Evolutionary conservation across 2,113 vertebrate species (phyloP), one percentile per base, ranked within the genome.

Genomic region (Tringa solitaria): DNA sequence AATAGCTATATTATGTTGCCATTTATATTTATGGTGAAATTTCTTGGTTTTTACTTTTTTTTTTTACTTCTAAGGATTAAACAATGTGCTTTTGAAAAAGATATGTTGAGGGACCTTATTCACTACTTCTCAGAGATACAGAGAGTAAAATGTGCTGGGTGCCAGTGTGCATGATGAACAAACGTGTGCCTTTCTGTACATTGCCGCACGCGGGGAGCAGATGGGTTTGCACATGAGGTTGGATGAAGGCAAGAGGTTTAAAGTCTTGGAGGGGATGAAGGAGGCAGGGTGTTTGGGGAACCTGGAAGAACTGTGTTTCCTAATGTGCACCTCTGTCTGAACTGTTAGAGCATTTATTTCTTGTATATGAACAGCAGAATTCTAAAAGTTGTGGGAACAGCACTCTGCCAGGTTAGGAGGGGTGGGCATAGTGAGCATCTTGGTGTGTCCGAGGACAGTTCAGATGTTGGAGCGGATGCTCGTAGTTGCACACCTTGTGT

Each of bases 401-500:
- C 30, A 77, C 51, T 33, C 39, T 53, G 43, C 32, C 33, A 32
- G 30, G 6, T 33, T 4, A 32, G 28, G 53, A 64, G 7, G 30
- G 14, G 24, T 79, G 53, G 35, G 22, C 24, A 14, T 22, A 15
- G 6, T 9, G 6, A 48, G 14, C 7, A 10, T 59, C 60, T 56
- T 19, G 20, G 14, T 14, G 22, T 27, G 13, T 61, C 30, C 22
- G 21, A 30, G 24, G 39, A 5, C 61, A 8, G 13, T 14, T 73
- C 5, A 8, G 53, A 3, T 41, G 35, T 8, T 35, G 57, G 43
- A 27, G 16, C 5, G 4, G 22, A 2, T 30, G 39, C 22, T 84
- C 2, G 1, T 28, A 13, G 3, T 50, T 32, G 28, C 16, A 7
- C 10, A 4, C 0, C 1, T 43, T 0, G 0, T 33, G 13, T 21